Evolutionary conservation across 1,140 invertebrate genomes (phyloP), one percentile per base, ranked within the genome.

Genomic region (Zaprionus ornatus): DNA sequence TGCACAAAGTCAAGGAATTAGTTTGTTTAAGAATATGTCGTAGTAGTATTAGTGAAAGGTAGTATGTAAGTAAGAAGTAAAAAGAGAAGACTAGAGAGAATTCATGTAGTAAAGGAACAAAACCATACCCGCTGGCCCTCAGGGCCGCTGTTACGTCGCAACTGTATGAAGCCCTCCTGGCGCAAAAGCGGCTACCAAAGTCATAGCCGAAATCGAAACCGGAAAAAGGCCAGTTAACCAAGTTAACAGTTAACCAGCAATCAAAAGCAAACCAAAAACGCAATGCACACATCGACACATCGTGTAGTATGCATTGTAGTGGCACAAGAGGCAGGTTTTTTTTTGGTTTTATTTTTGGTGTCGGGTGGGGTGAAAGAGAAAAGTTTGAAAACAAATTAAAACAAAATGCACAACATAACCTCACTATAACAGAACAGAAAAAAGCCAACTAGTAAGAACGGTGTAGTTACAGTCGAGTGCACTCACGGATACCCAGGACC

Each of bases 121-220:
- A 85, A 84, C 75, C 91, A 91, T 92, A 92, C 91, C 91, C 91
- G 87, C 80, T 92, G 91, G 68, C 91, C 91, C 79, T 91, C 91
- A 65, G 91, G 91, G 73, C 91, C 91, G 82, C 91, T 92, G 91
- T 92, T 92, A 65, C 91, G 91, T 72, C 91, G 91, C 84, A 92
- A 92, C 74, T 92, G 91, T 74, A 92, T 76, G 85, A 92, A 92
- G 87, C 90, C 90, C 82, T 92, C 91, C 90, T 92, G 91, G 74
- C 91, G 91, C 76, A 92, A 82, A 74, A 90, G 90, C 80, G 91
- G 91, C 91, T 92, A 86, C 70, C 81, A 79, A 70, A 77, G 65
- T 69, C 63, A 50, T 63, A 80, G 75, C 80, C 72, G 61, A 72
- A 77, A 66, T 72, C 69, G 56, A 74, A 80, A 76, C 80, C 66